Conservation (phyloP, 1,140 invertebrate genomes). For the Pseudomyrmex gracilis region DNA sequence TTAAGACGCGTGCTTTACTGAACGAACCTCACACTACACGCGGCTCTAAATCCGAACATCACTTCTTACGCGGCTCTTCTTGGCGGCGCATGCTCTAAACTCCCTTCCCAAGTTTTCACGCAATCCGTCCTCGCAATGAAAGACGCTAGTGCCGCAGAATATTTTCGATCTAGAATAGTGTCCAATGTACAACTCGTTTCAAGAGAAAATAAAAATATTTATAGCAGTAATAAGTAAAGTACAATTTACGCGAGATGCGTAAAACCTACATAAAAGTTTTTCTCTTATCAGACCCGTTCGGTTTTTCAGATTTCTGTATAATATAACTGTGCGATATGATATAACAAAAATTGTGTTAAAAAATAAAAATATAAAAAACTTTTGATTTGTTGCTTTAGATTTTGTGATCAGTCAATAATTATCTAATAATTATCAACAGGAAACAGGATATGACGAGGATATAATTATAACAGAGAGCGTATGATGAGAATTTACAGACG, state of each 20-base stretch:
- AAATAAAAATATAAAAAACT: no score
- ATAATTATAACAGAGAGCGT: constrained; percentile 24
- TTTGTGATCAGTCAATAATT: neutral
- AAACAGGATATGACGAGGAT: neutral
- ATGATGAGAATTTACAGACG: constrained; percentile 76
- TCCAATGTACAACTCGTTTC: neutral
- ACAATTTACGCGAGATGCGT: neutral
- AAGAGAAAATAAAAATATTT: neutral
- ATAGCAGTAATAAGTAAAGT: neutral
- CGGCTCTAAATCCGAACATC: constrained; percentile 69
- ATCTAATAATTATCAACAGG: neutral
- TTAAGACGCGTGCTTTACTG: constrained; percentile 60
- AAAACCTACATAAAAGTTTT: neutral
- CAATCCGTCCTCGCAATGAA: constrained; percentile 34
- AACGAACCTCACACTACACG: constrained; percentile 63
- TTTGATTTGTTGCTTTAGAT: neutral
- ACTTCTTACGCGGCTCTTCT: constrained; percentile 39
- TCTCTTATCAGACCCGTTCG: no score
- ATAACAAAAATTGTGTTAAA: no score
- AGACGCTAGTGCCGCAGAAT: constrained; percentile 18
- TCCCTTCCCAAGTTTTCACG: constrained; percentile 56
- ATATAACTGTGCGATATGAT: neutral
- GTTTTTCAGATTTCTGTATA: neutral
- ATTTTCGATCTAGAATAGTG: neutral
- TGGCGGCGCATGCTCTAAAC: constrained; percentile 68